These are phyloP conservation scores for Anolis carolinensis DNA, from an alignment of 2,113 vertebrate species.

Conservation along the genomic window DNA sequence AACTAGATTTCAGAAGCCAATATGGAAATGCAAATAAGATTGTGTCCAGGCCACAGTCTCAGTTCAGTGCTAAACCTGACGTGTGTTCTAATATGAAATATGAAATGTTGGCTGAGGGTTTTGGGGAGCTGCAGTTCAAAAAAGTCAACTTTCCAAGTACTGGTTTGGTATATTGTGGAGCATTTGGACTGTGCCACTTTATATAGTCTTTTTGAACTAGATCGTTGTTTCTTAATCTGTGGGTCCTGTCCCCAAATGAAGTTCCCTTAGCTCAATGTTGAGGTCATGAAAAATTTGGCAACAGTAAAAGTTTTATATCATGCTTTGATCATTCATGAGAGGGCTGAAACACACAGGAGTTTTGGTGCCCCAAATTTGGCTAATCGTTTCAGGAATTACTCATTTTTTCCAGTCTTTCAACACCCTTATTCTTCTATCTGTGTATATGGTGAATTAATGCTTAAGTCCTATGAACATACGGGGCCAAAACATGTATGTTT, in stretches of 20 bases:
- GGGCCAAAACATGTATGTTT: background rate
- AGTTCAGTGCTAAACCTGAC: background rate
- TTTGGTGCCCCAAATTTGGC: no score
- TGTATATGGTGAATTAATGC: conserved; percentile 62
- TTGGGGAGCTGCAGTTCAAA: no score
- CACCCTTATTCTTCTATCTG: conserved; percentile 35
- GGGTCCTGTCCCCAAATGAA: no score
- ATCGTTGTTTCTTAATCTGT: no score
- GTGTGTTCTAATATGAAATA: background rate
- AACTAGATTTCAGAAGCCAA: conserved; percentile 46
- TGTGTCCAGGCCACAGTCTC: background rate
- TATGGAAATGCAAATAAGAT: background rate
- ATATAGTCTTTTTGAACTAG: background rate
- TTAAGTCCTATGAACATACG: conserved; percentile 42
- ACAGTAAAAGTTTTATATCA: no score
- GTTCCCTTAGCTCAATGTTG: no score
- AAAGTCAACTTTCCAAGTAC: no score
- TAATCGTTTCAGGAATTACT: no score
- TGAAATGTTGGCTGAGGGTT: background rate
- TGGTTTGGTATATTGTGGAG: background rate
- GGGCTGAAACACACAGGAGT: no score
- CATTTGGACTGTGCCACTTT: background rate
- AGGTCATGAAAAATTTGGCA: no score
- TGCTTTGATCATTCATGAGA: no score
- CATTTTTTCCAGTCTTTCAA: no score